phyloP scores from a whole-genome alignment of 2,888 invertebrate species.

The Machimus atricapillus region DNA sequence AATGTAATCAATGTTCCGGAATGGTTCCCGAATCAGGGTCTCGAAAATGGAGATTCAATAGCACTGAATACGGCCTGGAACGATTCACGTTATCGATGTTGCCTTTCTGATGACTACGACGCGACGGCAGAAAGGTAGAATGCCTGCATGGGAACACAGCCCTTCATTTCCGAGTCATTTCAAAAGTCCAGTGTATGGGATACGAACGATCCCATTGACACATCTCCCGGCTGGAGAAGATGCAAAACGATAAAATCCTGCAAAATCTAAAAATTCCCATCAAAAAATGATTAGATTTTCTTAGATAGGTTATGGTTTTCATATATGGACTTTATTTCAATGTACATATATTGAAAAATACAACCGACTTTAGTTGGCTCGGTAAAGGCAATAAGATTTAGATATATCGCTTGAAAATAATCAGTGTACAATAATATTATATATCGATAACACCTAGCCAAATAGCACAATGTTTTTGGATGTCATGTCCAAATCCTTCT shows the following conservation, averaged over 20 bases:
- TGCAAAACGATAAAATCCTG: not conserved
- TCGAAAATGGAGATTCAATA: constrained; percentile 15
- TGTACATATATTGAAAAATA: not conserved
- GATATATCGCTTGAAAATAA: too few relatives aligned
- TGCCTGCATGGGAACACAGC: not conserved
- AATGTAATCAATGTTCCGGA: constrained; percentile 41
- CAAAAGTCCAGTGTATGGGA: not conserved
- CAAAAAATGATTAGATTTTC: not conserved
- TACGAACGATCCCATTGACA: not conserved
- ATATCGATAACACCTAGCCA: too few relatives aligned
- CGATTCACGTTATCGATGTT: not conserved
- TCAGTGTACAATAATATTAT: too few relatives aligned
- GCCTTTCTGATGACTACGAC: not conserved
- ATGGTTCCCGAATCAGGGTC: constrained; percentile 10
- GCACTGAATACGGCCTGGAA: not conserved
- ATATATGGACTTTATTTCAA: not conserved
- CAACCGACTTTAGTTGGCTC: too few relatives aligned
- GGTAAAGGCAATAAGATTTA: too few relatives aligned
- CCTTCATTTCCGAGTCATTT: constrained; percentile 32
- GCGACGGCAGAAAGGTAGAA: not conserved
- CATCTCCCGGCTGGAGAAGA: not conserved
- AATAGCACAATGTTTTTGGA: too few relatives aligned
- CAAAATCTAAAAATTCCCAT: not conserved
- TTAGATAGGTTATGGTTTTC: not conserved
- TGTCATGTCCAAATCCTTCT: too few relatives aligned